Percentiles rank a stretch among this genome's conserved stretches.
Evolutionary conservation across 2,113 vertebrate genomes (phyloP).

Genomic region (Chaetodon trifascialis): DNA sequence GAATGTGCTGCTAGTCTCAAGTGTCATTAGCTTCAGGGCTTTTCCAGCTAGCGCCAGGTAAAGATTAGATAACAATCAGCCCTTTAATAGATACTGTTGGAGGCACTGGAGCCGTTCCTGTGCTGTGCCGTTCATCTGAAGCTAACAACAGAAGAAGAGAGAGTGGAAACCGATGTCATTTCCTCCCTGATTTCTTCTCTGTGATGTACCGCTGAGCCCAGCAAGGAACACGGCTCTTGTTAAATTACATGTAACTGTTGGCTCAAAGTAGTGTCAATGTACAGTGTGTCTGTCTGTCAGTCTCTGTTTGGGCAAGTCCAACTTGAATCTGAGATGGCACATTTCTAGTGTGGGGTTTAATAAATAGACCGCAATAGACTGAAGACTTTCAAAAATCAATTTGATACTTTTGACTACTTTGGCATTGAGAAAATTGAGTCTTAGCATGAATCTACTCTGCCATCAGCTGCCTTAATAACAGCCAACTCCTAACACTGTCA

Average conservation of each 20-base stretch:
- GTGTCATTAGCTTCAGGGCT: slow-evolving; percentile 85
- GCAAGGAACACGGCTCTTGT: slow-evolving; percentile 48
- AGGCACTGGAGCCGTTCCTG: slow-evolving; percentile 75
- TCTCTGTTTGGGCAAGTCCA: not conserved
- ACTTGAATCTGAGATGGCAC: not conserved
- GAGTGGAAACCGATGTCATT: slow-evolving; percentile 61
- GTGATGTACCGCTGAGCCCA: slow-evolving; percentile 55
- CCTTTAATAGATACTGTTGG: slow-evolving; percentile 84
- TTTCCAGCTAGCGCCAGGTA: slow-evolving; percentile 83
- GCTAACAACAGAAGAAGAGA: slow-evolving; percentile 71
- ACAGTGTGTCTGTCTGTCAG: slow-evolving; percentile 7
- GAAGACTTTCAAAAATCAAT: not conserved
- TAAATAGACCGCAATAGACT: not conserved
- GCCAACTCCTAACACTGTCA: not conserved
- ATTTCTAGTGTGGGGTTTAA: not conserved
- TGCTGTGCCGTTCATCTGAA: slow-evolving; percentile 69
- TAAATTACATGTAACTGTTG: slow-evolving; percentile 59
- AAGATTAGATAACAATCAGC: slow-evolving; percentile 88
- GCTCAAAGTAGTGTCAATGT: slow-evolving; percentile 22
- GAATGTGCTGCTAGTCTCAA: slow-evolving; percentile 83
- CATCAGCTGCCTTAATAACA: not conserved
- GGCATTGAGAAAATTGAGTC: not conserved
- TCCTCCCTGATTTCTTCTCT: slow-evolving; percentile 59
- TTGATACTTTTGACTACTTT: not conserved
- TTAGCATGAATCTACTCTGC: not conserved